Evolutionary conservation across 2,113 vertebrate species (phyloP), one percentile per base, ranked within the genome.

Genomic region (Nycticebus coucang): DNA sequence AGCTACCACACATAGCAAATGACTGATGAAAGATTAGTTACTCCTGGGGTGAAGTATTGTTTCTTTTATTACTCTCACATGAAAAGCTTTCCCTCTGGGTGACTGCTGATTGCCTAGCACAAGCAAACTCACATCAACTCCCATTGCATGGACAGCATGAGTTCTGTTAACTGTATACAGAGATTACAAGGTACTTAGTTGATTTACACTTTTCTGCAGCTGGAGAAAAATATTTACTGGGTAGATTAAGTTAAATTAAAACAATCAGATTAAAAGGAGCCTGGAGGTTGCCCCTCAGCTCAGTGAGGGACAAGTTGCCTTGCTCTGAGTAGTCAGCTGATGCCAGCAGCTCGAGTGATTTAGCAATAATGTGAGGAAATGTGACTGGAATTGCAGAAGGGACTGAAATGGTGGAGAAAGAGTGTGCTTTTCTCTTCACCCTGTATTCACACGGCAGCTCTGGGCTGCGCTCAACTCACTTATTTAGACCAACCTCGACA

Each of bases 151-250:
- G 24, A 86, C 62, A 88, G 33, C 11, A 0, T 14, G 60, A 62
- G 60, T 50, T 91, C n/a, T 66, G 14, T 53, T 82, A 84, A 74
- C 90, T 41, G n/a, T 75, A 87, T 28, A 45, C 78, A 45, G 12
- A 93, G 90, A 96, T 93, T 92, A n/a, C 3, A 5, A 93, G 88
- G 87, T 77, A 82, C 68, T 96, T 96, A 64, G 60, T 81, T 92
- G 75, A 93, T 96, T 95, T 96, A 93, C 50, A 95, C 81, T 91
- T 95, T 95, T 96, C 83, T 96, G 55, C 28, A 88, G 71, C 80
- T 45, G 72, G 78, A 94, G 86, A 28, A 79, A 97, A 97, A 96
- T 97, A 96, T 96, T 98, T 97, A 93, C 92, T 74, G 60, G 94
- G 26, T 66, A 93, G 88, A 96, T 96, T 84, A 90, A 92, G 92